Evolutionary conservation across 2,797 vertebrate genomes (phyloP).

Genomic region (Sebastes hubbsi): DNA sequence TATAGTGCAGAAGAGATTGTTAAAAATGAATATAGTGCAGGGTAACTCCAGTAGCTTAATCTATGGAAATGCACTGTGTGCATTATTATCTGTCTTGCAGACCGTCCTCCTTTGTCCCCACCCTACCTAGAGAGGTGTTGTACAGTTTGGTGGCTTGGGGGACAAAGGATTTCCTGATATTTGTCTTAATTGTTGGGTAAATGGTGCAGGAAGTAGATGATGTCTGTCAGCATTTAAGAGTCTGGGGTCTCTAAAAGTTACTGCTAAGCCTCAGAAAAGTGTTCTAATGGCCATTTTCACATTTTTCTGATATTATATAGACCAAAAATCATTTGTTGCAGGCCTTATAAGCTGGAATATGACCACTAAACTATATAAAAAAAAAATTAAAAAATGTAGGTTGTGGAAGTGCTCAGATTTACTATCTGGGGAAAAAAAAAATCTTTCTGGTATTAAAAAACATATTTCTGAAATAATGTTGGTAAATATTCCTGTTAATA

Average conservation of each 20-base stretch:
- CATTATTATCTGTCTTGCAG: too few relatives aligned
- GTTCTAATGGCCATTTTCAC: neutral
- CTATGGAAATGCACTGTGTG: too few relatives aligned
- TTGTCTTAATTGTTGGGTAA: neutral
- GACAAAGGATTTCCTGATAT: too few relatives aligned
- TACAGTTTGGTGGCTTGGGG: too few relatives aligned
- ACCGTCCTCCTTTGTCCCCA: too few relatives aligned
- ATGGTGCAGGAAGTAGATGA: neutral
- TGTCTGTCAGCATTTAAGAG: neutral
- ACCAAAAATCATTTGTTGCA: neutral
- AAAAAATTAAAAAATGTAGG: neutral
- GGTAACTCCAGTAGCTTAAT: too few relatives aligned
- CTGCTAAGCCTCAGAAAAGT: neutral
- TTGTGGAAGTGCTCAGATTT: neutral
- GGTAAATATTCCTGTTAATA: constrained; percentile 41
- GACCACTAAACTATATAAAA: neutral
- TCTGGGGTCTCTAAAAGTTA: too few relatives aligned
- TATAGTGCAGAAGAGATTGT: too few relatives aligned
- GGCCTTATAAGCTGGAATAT: neutral
- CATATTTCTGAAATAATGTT: neutral
- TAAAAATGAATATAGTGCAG: too few relatives aligned
- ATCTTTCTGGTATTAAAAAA: neutral
- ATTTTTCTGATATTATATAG: neutral
- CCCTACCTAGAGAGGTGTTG: too few relatives aligned
- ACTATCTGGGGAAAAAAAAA: neutral